Conservation (phyloP, 2,113 vertebrate species). For the Penelope pileata region DNA sequence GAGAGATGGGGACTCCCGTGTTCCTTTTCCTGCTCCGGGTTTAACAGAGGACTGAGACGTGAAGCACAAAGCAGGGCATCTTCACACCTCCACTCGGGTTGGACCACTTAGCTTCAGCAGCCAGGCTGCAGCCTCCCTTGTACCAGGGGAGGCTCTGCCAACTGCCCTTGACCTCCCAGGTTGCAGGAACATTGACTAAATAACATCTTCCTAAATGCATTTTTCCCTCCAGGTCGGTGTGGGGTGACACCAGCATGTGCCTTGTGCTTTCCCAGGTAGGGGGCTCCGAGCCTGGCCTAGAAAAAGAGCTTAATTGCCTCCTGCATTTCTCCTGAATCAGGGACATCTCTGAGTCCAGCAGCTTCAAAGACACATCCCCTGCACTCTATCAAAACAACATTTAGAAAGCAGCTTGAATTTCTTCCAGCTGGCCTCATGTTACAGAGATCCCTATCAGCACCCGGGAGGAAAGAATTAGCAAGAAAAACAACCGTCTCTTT, state of each 20-base stretch:
- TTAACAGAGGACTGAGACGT: neutral
- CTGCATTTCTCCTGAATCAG: neutral
- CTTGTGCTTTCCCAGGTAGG: neutral
- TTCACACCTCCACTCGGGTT: neutral
- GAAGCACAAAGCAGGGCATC: neutral
- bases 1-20: neutral
- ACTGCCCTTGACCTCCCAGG: neutral
- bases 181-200: neutral
- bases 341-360: conserved; percentile 33
- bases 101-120: conserved; percentile 46
- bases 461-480: conserved; percentile 55
- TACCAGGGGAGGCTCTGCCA: neutral
- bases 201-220: neutral
- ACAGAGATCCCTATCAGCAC: conserved; percentile 53
- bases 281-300: neutral
- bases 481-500: conserved; percentile 35
- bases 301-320: neutral
- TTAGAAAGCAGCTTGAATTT: conserved; percentile 58
- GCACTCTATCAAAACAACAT: conserved; percentile 46
- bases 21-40: neutral
- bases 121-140: neutral
- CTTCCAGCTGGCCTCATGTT: conserved; percentile 43
- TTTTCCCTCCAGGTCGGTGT: neutral
- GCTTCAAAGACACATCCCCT: conserved; percentile 54
- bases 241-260: neutral